These are phyloP conservation scores for Akabosia matsudoensis DNA, from an alignment of 1,140 invertebrate genomes.

Conservation along the genomic window DNA sequence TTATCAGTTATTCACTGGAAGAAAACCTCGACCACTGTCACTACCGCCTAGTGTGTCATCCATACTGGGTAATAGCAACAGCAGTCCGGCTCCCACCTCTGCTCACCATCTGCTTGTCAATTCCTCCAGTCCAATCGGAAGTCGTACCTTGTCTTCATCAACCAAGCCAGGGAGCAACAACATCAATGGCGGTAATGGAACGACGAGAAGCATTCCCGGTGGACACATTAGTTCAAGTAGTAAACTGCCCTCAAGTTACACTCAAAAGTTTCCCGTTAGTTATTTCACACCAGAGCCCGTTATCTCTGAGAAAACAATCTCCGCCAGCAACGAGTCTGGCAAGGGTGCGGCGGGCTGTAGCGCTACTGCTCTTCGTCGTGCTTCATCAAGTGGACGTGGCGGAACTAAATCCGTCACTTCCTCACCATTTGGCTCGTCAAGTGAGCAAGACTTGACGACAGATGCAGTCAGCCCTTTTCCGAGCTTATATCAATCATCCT, in stretches of 20 bases:
- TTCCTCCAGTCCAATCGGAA: neutral
- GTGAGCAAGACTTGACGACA: neutral
- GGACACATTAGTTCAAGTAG: constrained; percentile 14
- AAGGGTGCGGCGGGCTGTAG: neutral
- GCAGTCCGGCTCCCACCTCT: neutral
- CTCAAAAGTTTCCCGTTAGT: constrained; percentile 42
- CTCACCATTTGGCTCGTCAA: neutral
- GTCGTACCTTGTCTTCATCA: neutral
- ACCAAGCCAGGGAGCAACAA: neutral
- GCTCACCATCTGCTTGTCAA: neutral
- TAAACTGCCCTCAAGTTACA: constrained; percentile 39
- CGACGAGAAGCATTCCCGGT: neutral
- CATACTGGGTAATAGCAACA: neutral
- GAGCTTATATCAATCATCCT: constrained; percentile 35
- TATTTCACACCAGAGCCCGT: constrained; percentile 35
- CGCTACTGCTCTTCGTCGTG: neutral
- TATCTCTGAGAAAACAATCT: neutral
- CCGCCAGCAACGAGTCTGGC: neutral
- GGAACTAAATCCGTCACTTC: constrained; percentile 11
- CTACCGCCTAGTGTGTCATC: constrained; percentile 32
- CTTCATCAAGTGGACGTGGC: neutral
- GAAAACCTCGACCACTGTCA: constrained; percentile 41
- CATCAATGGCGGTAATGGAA: neutral
- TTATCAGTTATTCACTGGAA: constrained; percentile 40
- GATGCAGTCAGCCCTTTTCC: neutral